These are phyloP conservation scores for Cyprinodon brontotheroides DNA, from an alignment of 2,113 vertebrate genomes.

Conservation along the genomic window DNA sequence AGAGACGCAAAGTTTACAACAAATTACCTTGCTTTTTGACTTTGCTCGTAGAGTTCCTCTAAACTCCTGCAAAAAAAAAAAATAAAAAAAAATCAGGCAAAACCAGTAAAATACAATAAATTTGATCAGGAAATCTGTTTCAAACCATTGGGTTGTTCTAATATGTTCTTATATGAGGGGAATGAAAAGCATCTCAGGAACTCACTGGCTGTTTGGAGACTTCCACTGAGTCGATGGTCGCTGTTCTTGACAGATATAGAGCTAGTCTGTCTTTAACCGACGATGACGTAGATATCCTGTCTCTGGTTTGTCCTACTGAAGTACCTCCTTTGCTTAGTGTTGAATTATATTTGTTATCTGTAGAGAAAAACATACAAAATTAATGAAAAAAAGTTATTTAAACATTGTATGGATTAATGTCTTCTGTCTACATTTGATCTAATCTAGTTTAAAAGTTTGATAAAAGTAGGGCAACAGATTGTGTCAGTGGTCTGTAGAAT, in stretches of 20 bases:
- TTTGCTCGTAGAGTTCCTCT: constrained; percentile 48
- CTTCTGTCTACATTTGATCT: neutral
- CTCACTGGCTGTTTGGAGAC: constrained; percentile 78
- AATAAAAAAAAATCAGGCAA: neutral
- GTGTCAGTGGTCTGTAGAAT: constrained; percentile 7
- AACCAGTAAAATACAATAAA: neutral
- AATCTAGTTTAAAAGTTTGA: constrained; percentile 9
- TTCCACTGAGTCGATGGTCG: constrained; percentile 71
- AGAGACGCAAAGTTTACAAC: neutral
- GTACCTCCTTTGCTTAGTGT: constrained; percentile 55
- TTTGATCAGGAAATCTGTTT: constrained; percentile 1
- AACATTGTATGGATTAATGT: neutral
- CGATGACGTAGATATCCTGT: constrained; percentile 55
- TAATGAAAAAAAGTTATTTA: neutral
- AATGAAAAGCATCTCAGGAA: constrained; percentile 59
- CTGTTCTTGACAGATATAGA: constrained; percentile 80
- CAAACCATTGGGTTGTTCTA: constrained; percentile 13
- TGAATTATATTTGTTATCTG: constrained; percentile 75
- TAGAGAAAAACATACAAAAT: constrained; percentile 27
- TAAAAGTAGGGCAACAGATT: constrained; percentile 24
- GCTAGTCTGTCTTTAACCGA: constrained; percentile 84
- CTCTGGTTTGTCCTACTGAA: constrained; percentile 57
- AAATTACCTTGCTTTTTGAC: constrained; percentile 80
- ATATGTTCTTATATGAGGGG: constrained; percentile 39
- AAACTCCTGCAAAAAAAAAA: constrained; percentile 62